Conservation (phyloP, 2,113 vertebrate species). For the Cephalopterus ornatus region DNA sequence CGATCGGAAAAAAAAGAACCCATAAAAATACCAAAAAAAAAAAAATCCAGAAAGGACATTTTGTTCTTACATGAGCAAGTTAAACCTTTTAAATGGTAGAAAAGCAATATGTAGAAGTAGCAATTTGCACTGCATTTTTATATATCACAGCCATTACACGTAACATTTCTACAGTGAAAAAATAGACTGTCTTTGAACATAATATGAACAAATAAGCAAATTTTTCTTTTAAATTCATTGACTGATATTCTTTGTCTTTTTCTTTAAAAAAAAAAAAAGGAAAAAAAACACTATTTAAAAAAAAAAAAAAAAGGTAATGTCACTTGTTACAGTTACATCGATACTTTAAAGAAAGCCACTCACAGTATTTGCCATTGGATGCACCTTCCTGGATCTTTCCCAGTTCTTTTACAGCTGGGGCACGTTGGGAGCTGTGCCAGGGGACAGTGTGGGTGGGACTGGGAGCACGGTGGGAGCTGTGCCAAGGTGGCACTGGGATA, state of each 20-base stretch:
- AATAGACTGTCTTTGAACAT: conserved; percentile 95
- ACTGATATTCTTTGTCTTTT: conserved; percentile 59
- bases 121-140: conserved; percentile 46
- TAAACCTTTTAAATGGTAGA: conserved; percentile 53
- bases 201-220: conserved; percentile 89
- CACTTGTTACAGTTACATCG: conserved; percentile 70
- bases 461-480: neutral
- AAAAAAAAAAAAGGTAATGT: conserved; percentile 70
- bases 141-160: conserved; percentile 70
- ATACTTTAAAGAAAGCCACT: conserved; percentile 70
- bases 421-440: neutral
- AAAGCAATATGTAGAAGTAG: conserved; percentile 55
- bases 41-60: neutral
- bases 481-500: neutral
- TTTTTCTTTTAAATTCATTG: conserved; percentile 69
- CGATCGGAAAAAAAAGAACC: neutral
- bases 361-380: neutral
- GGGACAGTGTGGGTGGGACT: neutral
- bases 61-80: conserved; percentile 43
- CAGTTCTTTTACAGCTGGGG: conserved; percentile 9
- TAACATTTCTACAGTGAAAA: conserved; percentile 91
- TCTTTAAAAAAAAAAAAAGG: conserved; percentile 37
- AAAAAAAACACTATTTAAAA: conserved; percentile 75
- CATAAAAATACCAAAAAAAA: neutral
- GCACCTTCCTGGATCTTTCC: conserved; percentile 13